These are phyloP conservation scores for Cistogaster globosa DNA, from an alignment of 2,888 invertebrate species.

Conservation along the genomic window DNA sequence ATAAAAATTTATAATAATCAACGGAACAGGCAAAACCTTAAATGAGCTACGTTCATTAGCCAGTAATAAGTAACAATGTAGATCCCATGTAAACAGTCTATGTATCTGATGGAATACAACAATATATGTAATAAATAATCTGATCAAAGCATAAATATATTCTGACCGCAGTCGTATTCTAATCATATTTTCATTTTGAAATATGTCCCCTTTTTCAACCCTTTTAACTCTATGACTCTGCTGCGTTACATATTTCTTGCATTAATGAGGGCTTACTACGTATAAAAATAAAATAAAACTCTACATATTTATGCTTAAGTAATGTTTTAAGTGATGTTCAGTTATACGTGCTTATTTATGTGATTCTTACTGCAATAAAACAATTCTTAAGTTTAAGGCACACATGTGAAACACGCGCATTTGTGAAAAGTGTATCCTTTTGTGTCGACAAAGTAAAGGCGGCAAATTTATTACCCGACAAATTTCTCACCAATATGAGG, in stretches of 20 bases:
- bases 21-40: too few relatives aligned
- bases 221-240: neutral
- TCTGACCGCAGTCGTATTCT: too few relatives aligned
- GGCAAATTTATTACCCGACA: constrained; percentile 81
- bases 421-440: constrained; percentile 80
- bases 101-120: too few relatives aligned
- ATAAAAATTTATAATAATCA: too few relatives aligned
- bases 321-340: constrained; percentile 36
- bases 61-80: too few relatives aligned
- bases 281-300: constrained; percentile 16
- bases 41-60: too few relatives aligned
- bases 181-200: too few relatives aligned
- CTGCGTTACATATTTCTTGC: neutral
- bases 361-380: too few relatives aligned
- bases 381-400: constrained; percentile 55
- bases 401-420: constrained; percentile 71
- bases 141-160: too few relatives aligned
- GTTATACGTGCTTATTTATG: too few relatives aligned
- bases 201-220: neutral
- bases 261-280: constrained; percentile 9
- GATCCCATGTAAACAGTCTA: too few relatives aligned
- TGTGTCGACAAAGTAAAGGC: constrained; percentile 77
- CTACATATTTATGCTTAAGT: constrained; percentile 16
- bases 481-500: constrained; percentile 74
- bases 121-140: too few relatives aligned